Percentiles rank a stretch among this genome's conserved stretches.
These are phyloP conservation scores for Hanleya hanleyi DNA, from an alignment of 2,888 invertebrate genomes.

Conservation along the genomic window DNA sequence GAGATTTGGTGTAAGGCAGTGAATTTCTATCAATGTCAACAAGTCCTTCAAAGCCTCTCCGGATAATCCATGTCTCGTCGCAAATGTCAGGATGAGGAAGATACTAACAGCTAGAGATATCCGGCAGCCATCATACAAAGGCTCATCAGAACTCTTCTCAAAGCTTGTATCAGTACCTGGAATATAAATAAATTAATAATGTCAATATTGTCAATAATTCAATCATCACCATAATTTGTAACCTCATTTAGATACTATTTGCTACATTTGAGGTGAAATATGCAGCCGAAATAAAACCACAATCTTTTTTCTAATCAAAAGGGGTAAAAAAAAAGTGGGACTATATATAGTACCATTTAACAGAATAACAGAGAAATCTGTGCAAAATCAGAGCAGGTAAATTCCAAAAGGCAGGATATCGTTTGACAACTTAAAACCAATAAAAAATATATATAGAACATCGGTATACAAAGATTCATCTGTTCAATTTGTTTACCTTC, in stretches of 20 bases:
- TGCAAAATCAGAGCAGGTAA: background rate
- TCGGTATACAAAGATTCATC: no score
- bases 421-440: background rate
- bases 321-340: no score
- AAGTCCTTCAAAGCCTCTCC: background rate
- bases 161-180: background rate
- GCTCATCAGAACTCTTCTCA: background rate
- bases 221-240: no score
- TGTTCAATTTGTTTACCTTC: background rate
- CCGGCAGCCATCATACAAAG: background rate
- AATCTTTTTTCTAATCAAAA: no score
- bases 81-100: background rate
- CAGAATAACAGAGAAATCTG: no score
- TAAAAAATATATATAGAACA: no score
- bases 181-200: background rate
- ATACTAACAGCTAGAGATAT: background rate
- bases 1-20: background rate
- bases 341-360: no score
- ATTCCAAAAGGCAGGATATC: background rate
- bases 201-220: no score
- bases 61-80: background rate
- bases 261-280: no score
- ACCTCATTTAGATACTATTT: no score
- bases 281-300: no score
- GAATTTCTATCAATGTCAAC: background rate